Base-by-base conservation (phyloP, 2,113 vertebrate genomes). In the Chrysemys picta region DNA sequence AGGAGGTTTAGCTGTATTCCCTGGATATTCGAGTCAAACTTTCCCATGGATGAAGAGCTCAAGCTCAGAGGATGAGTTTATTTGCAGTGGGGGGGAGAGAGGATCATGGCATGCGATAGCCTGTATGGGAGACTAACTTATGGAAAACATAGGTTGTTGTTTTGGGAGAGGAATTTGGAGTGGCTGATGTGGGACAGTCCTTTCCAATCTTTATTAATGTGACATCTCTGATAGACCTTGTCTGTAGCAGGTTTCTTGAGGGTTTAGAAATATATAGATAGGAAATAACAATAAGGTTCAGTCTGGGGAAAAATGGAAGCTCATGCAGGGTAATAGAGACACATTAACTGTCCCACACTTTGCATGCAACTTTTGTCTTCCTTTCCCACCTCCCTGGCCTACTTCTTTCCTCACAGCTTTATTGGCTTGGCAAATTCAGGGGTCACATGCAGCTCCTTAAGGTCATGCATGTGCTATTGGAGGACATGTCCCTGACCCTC, bases 1-100 rank as follows among this genome's bases (percentile, higher is more conserved):
- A 93, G 95, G 96, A 96, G 96, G 88, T 92, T 50, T 85, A 85
- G 80, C 91, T 97, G 88, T 90, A 95, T 96, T 84, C 84, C 86
- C 59, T 62, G 82, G 79, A 9, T 94, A 27, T 94, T 88, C 59
- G 89, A 96, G 91, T 87, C 81, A 93, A 81, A 89, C 87, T 93
- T 97, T 97, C 95, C 93, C 90, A 89, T 82, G 96, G 90, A 85
- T 86, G 87, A 62, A 31, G 29, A 87, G 94, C 38, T 83, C 14
- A 3, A 92, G 83, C 85, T 88, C 89, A 88, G 81, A 0, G 1
- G 90, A 94, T 72, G 78, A 78, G 45, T 91, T 84, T 82, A 53
- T 38, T 82, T 96, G 84, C 89, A 93, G 80, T 59, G 93, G 42
- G 42, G 5, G 96, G 76, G n/a, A n/a, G n/a, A n/a, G n/a, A n/a